Base-by-base conservation (phyloP, 2,888 invertebrate species). In the Poecilobothrus nobilitatus region DNA sequence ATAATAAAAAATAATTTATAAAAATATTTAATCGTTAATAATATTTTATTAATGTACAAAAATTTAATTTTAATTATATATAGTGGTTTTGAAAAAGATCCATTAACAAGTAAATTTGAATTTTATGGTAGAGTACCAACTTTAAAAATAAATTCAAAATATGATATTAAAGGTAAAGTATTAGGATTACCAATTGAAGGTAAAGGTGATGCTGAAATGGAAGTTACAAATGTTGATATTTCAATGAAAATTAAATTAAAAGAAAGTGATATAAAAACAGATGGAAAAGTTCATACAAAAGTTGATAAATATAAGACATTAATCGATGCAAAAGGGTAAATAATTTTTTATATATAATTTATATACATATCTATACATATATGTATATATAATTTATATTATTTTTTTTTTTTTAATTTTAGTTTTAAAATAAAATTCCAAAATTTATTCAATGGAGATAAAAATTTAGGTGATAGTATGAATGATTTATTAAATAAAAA, bases 381-480 rank as follows among this genome's bases (percentile, higher is more conserved):
- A 53, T 53, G 53, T 18, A 18, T 53, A 53, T 53, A 53, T n/a
- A n/a, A n/a, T n/a, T n/a, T n/a, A n/a, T n/a, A n/a, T n/a, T n/a
- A n/a, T n/a, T n/a, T n/a, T n/a, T n/a, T n/a, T n/a, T n/a, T 53
- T 18, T 18, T 9, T 53, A 3, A 3, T 53, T 53, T 15, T n/a
- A 53, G 53, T 53, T 53, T 53, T 53, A 53, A 53, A n/a, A 62
- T 76, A 15, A 63, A 74, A 65, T 76, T 81, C 41, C 74, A 73
- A 41, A 79, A 80, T 72, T 73, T 81, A 12, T 81, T 81, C 72
- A 79, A 81, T 68, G 81, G 80, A 0, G 78, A 81, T 69, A 79
- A 78, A 73, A 75, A 76, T 67, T 72, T 81, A 8, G 78, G 80
- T 67, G 77, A 79, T 66, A 79, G 75, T 64, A 78, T 79, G 76